Conservation (phyloP, 2,113 vertebrate genomes). For the Lepidothrix coronata region DNA sequence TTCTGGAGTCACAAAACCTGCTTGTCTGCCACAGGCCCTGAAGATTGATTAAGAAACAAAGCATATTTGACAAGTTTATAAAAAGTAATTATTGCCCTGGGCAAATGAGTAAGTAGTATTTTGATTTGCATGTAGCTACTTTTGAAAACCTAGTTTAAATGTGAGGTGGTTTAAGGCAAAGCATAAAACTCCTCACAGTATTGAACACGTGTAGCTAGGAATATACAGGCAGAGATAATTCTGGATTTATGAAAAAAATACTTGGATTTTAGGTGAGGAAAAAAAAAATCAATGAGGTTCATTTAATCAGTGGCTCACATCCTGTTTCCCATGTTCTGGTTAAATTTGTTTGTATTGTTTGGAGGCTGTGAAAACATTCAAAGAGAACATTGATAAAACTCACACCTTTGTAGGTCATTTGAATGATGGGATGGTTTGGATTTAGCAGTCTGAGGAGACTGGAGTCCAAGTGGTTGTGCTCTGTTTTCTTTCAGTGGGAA, state of each 20-base stretch:
- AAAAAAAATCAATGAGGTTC: neutral
- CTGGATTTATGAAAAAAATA: neutral
- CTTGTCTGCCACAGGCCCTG: neutral
- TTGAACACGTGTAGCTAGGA: neutral
- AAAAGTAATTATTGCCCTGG: neutral
- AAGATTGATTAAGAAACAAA: conserved; percentile 19
- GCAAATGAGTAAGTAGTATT: neutral
- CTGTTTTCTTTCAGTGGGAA: neutral
- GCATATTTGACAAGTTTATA: conserved; percentile 4
- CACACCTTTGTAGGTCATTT: neutral
- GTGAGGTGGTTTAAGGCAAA: neutral
- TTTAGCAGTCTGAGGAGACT: neutral
- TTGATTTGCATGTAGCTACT: neutral
- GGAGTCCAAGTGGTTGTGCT: neutral
- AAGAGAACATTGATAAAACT: neutral
- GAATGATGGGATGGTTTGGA: neutral
- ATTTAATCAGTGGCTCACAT: neutral
- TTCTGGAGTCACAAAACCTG: neutral
- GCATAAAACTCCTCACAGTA: neutral
- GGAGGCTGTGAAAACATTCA: neutral
- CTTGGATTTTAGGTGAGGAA: neutral
- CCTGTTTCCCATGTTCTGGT: neutral
- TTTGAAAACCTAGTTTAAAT: neutral
- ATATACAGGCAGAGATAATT: neutral
- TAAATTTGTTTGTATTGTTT: neutral